A percentile compares a stretch with the other conserved stretches of the same genome.
Conservation (phyloP, 2,797 vertebrate genomes). For the Microhierax caerulescens region DNA sequence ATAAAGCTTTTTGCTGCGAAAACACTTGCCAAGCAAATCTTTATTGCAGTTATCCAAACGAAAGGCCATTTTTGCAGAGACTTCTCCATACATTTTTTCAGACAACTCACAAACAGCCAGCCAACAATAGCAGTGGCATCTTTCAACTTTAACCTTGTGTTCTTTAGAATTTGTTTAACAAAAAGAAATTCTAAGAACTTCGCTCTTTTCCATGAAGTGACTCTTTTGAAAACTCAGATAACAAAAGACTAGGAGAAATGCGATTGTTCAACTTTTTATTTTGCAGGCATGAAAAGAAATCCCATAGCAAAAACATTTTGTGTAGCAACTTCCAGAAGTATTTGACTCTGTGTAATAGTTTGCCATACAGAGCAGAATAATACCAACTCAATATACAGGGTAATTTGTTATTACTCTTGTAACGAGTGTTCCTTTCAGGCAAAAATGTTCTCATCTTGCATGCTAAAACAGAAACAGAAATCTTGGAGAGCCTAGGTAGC, state of each 20-base stretch:
- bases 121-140: constrained; percentile 49
- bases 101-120: not conserved
- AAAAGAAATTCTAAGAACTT: constrained; percentile 12
- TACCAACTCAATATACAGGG: not conserved
- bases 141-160: constrained; percentile 44
- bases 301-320: not conserved
- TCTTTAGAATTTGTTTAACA: not conserved
- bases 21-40: constrained; percentile 36
- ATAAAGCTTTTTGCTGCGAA: not conserved
- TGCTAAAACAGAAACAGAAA: constrained; percentile 29
- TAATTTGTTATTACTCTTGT: constrained; percentile 7
- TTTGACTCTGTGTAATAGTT: not conserved
- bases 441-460: not conserved
- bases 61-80: not conserved
- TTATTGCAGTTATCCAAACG: not conserved
- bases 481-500: constrained; percentile 32
- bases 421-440: constrained; percentile 4
- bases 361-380: not conserved
- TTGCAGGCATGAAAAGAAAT: not conserved
- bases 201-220: constrained; percentile 12
- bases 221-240: not conserved
- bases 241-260: not conserved
- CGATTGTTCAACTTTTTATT: not conserved
- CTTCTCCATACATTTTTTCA: not conserved
- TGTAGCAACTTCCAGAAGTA: not conserved